These are phyloP conservation scores for Helicolenus hilgendorfi DNA, from an alignment of 2,797 vertebrate genomes.

Conservation along the genomic window DNA sequence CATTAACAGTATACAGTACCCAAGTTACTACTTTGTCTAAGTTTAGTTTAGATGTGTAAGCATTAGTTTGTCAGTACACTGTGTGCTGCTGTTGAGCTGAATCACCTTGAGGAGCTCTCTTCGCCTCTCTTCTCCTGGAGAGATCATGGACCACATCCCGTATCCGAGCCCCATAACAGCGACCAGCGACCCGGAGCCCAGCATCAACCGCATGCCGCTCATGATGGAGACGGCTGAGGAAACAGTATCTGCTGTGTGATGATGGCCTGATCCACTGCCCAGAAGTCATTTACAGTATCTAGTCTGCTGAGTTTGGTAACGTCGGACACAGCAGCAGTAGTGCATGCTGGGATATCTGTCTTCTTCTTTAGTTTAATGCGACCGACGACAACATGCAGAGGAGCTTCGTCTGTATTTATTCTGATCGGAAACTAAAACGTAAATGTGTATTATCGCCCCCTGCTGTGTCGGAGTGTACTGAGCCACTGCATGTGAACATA, in stretches of 20 bases:
- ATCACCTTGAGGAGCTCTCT: constrained; percentile 79
- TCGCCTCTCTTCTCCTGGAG: constrained; percentile 67
- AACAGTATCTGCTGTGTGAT: neutral
- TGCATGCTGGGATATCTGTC: neutral
- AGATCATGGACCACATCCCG: constrained; percentile 63
- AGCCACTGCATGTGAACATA: too few species aligned
- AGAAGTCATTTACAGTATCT: neutral
- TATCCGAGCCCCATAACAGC: constrained; percentile 49
- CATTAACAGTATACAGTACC: neutral
- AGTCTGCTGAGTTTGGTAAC: neutral
- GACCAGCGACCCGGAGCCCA: neutral
- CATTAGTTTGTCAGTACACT: neutral
- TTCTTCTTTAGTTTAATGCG: neutral
- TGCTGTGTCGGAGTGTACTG: too few species aligned
- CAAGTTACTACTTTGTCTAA: neutral
- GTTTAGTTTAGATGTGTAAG: too few species aligned
- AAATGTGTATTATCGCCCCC: too few species aligned
- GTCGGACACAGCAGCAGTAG: neutral
- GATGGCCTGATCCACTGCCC: neutral
- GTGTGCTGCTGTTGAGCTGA: neutral
- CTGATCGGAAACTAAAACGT: too few species aligned
- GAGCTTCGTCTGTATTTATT: neutral
- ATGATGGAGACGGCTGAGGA: constrained; percentile 21
- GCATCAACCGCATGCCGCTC: constrained; percentile 59
- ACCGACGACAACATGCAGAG: neutral